These are phyloP conservation scores for Diuraphis noxia DNA, from an alignment of 1,140 invertebrate species.

Conservation along the genomic window DNA sequence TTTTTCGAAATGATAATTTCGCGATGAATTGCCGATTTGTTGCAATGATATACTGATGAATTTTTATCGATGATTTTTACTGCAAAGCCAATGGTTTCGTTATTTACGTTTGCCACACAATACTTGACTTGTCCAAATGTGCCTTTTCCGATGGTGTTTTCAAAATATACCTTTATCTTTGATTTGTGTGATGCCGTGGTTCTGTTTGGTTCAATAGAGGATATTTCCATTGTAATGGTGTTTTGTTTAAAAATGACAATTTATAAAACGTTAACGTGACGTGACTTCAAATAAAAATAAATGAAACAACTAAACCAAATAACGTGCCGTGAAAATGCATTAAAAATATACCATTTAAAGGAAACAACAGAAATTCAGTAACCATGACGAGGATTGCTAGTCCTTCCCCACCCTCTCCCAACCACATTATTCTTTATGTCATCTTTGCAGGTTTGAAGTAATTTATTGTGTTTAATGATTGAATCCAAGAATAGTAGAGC, in stretches of 20 bases:
- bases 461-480: background rate
- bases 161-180: background rate
- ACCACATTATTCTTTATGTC: background rate
- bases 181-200: background rate
- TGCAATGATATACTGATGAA: constrained; percentile 81
- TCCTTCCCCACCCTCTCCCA: background rate
- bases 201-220: background rate
- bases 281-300: background rate
- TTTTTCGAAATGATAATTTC: constrained; percentile 83
- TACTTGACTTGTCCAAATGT: constrained; percentile 46
- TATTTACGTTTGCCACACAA: background rate
- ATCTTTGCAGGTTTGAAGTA: background rate
- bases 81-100: background rate
- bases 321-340: background rate
- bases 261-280: background rate
- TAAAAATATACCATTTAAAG: background rate
- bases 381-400: background rate
- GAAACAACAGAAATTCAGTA: background rate
- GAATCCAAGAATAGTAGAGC: background rate
- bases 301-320: background rate
- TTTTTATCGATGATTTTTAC: constrained; percentile 67
- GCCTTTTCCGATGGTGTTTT: constrained; percentile 30
- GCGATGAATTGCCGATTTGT: constrained; percentile 80
- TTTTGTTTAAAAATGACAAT: background rate
- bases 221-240: background rate